phyloP scores from a whole-genome alignment of 2,113 vertebrate genomes.

The Seriola quinqueradiata region DNA sequence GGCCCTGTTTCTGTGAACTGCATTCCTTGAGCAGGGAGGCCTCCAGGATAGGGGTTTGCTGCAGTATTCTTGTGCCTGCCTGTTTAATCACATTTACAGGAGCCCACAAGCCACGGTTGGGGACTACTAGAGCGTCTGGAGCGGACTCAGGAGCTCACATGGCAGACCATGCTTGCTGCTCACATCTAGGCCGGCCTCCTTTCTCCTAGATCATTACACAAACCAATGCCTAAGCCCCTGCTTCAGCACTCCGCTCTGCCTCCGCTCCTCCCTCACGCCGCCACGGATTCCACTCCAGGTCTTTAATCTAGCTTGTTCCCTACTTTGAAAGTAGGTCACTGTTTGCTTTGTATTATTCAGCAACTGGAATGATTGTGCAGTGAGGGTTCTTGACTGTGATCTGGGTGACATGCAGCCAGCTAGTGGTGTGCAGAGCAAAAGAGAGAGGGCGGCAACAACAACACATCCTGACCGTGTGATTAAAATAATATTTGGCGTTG shows the following conservation, averaged over 20 bases:
- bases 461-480: conserved; percentile 8
- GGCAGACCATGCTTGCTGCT: conserved; percentile 37
- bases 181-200: not conserved
- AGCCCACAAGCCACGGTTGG: conserved; percentile 49
- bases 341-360: conserved; percentile 96
- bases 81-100: conserved; percentile 83
- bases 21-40: conserved; percentile 77
- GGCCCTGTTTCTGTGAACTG: conserved; percentile 60
- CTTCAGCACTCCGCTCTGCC: not conserved
- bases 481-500: not conserved
- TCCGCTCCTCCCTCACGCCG: conserved; percentile 71
- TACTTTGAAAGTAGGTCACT: conserved; percentile 94
- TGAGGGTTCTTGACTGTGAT: conserved; percentile 77
- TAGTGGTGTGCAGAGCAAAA: conserved; percentile 35
- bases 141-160: conserved; percentile 50
- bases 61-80: conserved; percentile 80
- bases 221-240: not conserved
- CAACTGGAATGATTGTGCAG: conserved; percentile 86
- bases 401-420: conserved; percentile 76
- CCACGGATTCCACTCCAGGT: conserved; percentile 83
- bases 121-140: not conserved
- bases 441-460: conserved; percentile 26
- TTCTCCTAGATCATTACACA: not conserved
- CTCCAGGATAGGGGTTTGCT: conserved; percentile 75
- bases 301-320: conserved; percentile 89